Evolutionary conservation across 1,140 invertebrate species (phyloP), one percentile per base, ranked within the genome.

Genomic region (Meloidogyne floridensis): DNA sequence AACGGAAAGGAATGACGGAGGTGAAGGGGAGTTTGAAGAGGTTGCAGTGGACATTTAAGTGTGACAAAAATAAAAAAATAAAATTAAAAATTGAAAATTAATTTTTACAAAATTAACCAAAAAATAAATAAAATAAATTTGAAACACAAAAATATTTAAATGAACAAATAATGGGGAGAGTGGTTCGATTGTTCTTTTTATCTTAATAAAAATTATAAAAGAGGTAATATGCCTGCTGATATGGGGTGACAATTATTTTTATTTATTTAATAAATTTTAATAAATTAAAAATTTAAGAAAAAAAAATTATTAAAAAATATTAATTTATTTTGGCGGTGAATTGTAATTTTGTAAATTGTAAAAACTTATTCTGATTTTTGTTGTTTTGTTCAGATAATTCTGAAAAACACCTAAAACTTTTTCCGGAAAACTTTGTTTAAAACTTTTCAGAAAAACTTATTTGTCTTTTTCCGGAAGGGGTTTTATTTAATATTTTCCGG

Each of bases 1-100:
- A 56, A 84, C 77, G 77, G 70, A 70, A 51, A 84, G 13, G 18
- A 84, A 84, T 32, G 56, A 32, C 43, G 20, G 69, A 1, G 76
- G 56, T 11, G 65, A n/a, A n/a, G 20, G 53, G 7, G 65, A 72
- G 20, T 65, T 72, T 65, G 77, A 53, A 20, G 76, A 15, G 8
- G 74, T 42, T 10, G 75, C 53, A 13, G 75, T 15, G 7, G 75
- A 56, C 75, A 77, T 77, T 53, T 56, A 11, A 42, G 42, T 59
- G 56, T 59, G 13, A 59, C 56, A 59, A 13, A 65, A 65, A 65
- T 47, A 47, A 65, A 65, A 7, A n/a, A 32, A 20, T 20, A 20
- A 20, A 20, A 32, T 32, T 32, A 32, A 32, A 32, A 7, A n/a
- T n/a, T 65, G 11, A 56, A 9, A 54, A 15, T 59, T 59, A 15